Evolutionary conservation across 2,888 invertebrate genomes (phyloP).

Genomic region (Agelastica alni): DNA sequence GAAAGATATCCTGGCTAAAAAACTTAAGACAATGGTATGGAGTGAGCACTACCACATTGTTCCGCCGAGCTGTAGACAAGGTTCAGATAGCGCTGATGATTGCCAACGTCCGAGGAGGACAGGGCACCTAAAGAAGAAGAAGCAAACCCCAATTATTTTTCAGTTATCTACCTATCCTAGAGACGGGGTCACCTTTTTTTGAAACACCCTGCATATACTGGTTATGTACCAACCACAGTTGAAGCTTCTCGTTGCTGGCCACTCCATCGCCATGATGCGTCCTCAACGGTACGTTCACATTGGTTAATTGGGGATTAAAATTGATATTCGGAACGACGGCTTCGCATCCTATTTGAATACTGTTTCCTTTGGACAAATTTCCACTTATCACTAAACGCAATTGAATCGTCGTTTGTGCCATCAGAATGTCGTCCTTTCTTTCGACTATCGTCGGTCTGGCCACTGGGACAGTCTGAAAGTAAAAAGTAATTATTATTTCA

Average conservation of each 20-base stretch:
- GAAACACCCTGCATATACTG: too few relatives aligned
- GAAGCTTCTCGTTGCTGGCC: constrained; percentile 10
- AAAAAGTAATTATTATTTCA: too few relatives aligned
- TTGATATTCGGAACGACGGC: constrained; percentile 2
- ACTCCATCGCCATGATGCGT: background rate
- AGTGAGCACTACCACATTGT: too few relatives aligned
- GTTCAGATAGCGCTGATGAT: too few relatives aligned
- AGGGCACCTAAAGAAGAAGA: too few relatives aligned
- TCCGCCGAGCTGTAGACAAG: too few relatives aligned
- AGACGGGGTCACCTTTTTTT: too few relatives aligned
- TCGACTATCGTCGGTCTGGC: constrained; percentile 10
- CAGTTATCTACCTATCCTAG: too few relatives aligned
- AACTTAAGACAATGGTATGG: too few relatives aligned
- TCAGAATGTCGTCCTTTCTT: background rate
- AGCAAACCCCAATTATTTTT: too few relatives aligned
- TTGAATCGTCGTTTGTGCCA: constrained; percentile 13
- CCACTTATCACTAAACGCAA: constrained; percentile 7
- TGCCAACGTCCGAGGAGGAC: too few relatives aligned
- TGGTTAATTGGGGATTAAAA: constrained; percentile 9
- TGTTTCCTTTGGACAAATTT: constrained; percentile 8
- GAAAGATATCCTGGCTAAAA: too few relatives aligned
- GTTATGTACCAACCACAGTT: constrained; percentile 10
- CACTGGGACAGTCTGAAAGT: constrained; percentile 10
- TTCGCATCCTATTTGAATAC: constrained; percentile 13
- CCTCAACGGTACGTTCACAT: background rate